These are phyloP conservation scores for Punctoribates punctum DNA, from an alignment of 2,888 invertebrate genomes.

Conservation along the genomic window DNA sequence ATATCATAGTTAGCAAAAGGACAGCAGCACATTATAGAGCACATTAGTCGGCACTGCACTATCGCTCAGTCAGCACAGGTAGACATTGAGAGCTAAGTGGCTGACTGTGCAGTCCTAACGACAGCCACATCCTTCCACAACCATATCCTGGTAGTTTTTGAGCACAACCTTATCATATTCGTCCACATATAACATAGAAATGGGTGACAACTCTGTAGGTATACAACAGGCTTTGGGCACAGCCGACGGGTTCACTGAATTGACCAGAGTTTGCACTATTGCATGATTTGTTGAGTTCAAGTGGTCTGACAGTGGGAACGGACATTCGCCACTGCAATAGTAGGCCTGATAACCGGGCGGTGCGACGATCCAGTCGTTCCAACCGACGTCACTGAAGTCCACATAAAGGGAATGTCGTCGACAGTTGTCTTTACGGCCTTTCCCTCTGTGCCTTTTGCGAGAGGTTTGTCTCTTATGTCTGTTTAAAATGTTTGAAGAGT, in stretches of 20 bases:
- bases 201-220: slow-evolving; percentile 85
- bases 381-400: slow-evolving; percentile 92
- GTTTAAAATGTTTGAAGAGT: neutral
- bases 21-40: slow-evolving; percentile 3
- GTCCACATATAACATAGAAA: slow-evolving; percentile 95
- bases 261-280: slow-evolving; percentile 93
- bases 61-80: neutral
- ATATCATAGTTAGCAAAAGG: neutral
- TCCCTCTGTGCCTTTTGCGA: neutral
- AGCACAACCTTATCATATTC: slow-evolving; percentile 90
- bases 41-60: neutral
- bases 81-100: neutral
- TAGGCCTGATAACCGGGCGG: slow-evolving; percentile 93
- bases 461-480: neutral
- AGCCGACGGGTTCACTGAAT: slow-evolving; percentile 81
- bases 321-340: slow-evolving; percentile 93
- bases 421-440: slow-evolving; percentile 60
- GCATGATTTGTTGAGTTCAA: slow-evolving; percentile 97
- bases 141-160: slow-evolving; percentile 99
- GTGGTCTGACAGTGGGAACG: slow-evolving; percentile 87
- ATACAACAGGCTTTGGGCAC: slow-evolving; percentile 97
- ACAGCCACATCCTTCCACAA: slow-evolving; percentile 96
- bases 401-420: slow-evolving; percentile 84
- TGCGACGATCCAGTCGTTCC: slow-evolving; percentile 98
- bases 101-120: slow-evolving; percentile 61